Evolutionary conservation across 1,140 invertebrate genomes (phyloP), one percentile per base, ranked within the genome.

Genomic region (Dysdera silvatica): DNA sequence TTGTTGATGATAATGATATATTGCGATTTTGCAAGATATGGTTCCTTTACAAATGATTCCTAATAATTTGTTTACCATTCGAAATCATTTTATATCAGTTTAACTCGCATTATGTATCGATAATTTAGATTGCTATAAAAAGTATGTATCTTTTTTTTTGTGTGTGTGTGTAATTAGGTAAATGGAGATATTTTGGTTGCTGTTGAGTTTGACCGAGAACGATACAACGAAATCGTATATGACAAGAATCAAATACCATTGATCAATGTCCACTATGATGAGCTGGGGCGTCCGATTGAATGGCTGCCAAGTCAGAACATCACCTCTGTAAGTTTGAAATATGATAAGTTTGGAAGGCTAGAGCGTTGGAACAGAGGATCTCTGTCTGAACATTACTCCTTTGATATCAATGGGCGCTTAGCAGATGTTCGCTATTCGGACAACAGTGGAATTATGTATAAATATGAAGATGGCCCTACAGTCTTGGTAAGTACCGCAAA

Each of bases 301-400:
- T 76, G 78, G 71, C 67, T 72, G 12, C 76, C 78, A 7, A 71
- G 70, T 26, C 74, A 70, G 40, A 72, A 71, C 40, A 71, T 78
- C 51, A 70, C 75, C 18, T 65, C 72, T n/a, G 70, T 79, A 45
- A 76, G 76, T 61, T 66, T 80, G 10, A 74, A 74, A 2, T 79
- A 79, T 67, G 74, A 74, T 60, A 67, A 80, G 59, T 94, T 92
- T 76, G 93, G 94, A 68, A 82, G 91, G 54, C 83, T 96, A n/a
- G 86, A 89, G 65, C 84, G 84, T 20, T 95, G 93, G 91, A 85
- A 85, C 70, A 94, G 93, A 87, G 93, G 92, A 2, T 80, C 83
- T 0, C 84, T 87, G 6, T 85, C 87, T 67, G 87, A 95, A 71
- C 85, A 85, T 41, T 91, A 91, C 71, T 85, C 82, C 59, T 97